Conservation (phyloP, 2,888 invertebrate species). For the Drosophila pegasa region DNA sequence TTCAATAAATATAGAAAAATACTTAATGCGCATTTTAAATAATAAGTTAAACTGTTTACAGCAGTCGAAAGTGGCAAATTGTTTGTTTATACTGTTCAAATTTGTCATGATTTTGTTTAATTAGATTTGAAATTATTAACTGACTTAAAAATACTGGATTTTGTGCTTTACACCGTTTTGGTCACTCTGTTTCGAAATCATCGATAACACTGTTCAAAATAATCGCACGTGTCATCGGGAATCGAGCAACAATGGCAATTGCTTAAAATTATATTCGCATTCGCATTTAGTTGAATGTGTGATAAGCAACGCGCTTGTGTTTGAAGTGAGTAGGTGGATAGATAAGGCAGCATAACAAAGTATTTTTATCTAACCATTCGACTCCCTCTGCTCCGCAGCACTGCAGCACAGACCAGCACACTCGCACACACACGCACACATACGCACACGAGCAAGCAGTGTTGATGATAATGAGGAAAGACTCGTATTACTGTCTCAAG, state of each 20-base stretch:
- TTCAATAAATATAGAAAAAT: background rate
- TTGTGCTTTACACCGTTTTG: background rate
- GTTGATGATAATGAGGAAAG: slow-evolving; percentile 23
- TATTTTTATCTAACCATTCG: background rate
- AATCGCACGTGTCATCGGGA: slow-evolving; percentile 5
- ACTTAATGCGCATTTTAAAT: background rate
- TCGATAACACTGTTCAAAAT: slow-evolving; percentile 18
- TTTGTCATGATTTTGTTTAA: no score
- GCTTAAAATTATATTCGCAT: slow-evolving; percentile 42
- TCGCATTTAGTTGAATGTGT: slow-evolving; percentile 16
- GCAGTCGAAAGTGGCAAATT: no score
- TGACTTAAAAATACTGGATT: slow-evolving; percentile 1
- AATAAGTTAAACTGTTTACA: background rate
- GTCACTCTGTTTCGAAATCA: slow-evolving; percentile 11
- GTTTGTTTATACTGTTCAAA: no score
- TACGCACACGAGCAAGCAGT: background rate
- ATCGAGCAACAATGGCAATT: slow-evolving; percentile 37
- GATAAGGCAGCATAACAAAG: background rate
- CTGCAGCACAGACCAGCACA: background rate
- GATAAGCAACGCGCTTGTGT: slow-evolving; percentile 15
- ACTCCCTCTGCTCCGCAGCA: background rate
- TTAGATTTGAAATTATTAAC: background rate
- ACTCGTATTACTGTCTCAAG: slow-evolving; percentile 28
- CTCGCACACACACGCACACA: background rate
- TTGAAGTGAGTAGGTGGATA: slow-evolving; percentile 24